A percentile compares a stretch with the other conserved stretches of the same genome.
These are phyloP conservation scores for Odocoileus virginianus DNA, from an alignment of 2,113 vertebrate genomes.

Conservation along the genomic window DNA sequence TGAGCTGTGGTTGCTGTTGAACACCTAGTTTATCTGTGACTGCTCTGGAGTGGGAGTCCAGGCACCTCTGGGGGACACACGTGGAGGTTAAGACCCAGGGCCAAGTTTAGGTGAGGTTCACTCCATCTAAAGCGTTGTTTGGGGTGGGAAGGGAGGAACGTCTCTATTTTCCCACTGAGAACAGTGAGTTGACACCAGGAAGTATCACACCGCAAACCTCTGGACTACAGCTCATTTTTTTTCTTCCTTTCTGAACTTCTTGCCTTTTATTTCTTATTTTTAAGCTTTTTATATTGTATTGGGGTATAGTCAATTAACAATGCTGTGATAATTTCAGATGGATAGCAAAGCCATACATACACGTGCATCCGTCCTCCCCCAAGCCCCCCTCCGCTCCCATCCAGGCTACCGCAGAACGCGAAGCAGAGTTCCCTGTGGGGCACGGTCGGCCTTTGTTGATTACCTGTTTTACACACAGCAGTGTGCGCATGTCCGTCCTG, in stretches of 20 bases:
- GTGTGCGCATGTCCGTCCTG: background rate
- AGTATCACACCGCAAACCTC: background rate
- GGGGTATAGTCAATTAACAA: background rate
- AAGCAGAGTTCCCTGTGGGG: background rate
- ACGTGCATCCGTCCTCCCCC: background rate
- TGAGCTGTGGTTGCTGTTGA: background rate
- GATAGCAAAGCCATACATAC: fast-evolving
- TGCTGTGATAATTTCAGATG: background rate
- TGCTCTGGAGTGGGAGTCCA: background rate
- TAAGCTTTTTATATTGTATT: background rate
- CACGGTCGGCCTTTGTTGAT: background rate
- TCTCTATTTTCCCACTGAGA: background rate
- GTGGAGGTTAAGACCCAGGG: background rate
- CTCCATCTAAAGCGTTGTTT: background rate
- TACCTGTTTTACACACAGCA: background rate
- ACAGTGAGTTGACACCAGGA: background rate
- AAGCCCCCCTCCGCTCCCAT: background rate
- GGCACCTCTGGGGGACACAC: background rate
- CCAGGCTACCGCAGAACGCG: background rate
- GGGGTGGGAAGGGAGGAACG: too few relatives aligned
- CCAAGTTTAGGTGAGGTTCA: background rate
- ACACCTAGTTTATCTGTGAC: background rate
- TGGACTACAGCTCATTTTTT: background rate
- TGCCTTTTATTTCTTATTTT: background rate
- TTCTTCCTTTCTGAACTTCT: background rate